Evolutionary conservation across 1,140 invertebrate species (phyloP), one percentile per base, ranked within the genome.

Genomic region (Zaprionus lachaisei): DNA sequence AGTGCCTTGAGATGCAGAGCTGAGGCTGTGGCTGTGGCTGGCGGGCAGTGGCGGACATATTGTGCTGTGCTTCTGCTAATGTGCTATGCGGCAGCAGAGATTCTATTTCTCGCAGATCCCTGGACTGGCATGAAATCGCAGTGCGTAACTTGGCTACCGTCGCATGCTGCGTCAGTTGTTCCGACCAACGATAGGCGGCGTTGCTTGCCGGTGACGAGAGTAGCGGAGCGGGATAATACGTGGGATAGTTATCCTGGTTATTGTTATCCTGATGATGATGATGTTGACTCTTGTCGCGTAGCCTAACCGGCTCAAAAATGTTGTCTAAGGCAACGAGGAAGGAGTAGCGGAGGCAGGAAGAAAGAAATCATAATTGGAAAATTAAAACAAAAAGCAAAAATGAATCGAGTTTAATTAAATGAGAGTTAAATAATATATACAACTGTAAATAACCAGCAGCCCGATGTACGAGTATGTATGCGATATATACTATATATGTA

Each of bases 61-160:
- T 28, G 17, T 55, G 62, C 6, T 73, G 54, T 60, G 69, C 54
- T 61, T 70, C 49, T 71, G 69, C 4, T 78, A 66, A 1, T 82
- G 74, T 22, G 58, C 51, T n/a, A 2, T 51, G 47, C 11, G 87
- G 92, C 85, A 92, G 55, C 77, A 92, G 81, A 77, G 93, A 93
- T 90, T 94, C 93, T 93, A 94, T 94, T 73, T 92, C 91, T 54
- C 78, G 90, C 58, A 91, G 64, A 81, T 92, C 89, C 69, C 79
- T 65, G 7, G 71, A 47, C 70, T 84, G 69, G 68, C 86, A 90
- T 65, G 86, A 86, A 69, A 92, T 91, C 37, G 91, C 91, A 7
- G 91, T 90, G 9, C 91, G 79, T 34, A 92, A 71, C 56, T 92
- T 92, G 61, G 91, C 87, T 80, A 92, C 91, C 26, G 87, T 64